Percentiles rank a stretch among this genome's conserved stretches.
These are phyloP conservation scores for Melipona bicolor DNA, from an alignment of 2,888 invertebrate genomes.

Conservation along the genomic window DNA sequence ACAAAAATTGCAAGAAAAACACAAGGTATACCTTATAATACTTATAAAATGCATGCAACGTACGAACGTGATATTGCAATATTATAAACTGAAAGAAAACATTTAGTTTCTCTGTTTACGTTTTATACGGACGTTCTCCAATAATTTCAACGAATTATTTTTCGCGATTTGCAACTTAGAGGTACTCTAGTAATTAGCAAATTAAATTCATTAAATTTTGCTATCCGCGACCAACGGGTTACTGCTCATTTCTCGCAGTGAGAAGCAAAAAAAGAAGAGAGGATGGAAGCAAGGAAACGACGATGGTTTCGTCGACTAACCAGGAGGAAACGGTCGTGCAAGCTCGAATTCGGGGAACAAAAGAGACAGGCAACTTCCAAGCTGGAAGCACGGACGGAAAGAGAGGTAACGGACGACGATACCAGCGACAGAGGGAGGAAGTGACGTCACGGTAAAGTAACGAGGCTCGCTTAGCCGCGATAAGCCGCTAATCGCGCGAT, in stretches of 20 bases:
- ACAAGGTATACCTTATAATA: no score
- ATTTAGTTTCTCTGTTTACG: no score
- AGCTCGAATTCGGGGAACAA: slow-evolving; percentile 61
- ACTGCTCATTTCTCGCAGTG: neutral
- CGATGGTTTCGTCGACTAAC: neutral
- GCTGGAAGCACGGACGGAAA: slow-evolving; percentile 49
- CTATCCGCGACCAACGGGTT: neutral
- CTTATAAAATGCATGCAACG: no score
- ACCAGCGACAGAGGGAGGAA: slow-evolving; percentile 71
- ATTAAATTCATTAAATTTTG: neutral
- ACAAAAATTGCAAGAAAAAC: no score
- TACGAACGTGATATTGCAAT: no score
- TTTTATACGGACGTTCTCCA: no score
- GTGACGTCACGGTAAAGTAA: slow-evolving; percentile 79
- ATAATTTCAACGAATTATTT: no score
- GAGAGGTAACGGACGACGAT: slow-evolving; percentile 61
- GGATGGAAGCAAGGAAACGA: neutral
- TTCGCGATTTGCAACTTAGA: no score
- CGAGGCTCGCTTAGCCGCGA: slow-evolving; percentile 75
- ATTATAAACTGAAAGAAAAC: no score
- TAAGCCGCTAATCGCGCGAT: slow-evolving; percentile 76
- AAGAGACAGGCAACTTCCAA: slow-evolving; percentile 57
- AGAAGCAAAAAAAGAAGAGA: neutral
- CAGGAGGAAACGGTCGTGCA: slow-evolving; percentile 4
- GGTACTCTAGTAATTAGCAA: no score